Base-by-base conservation (phyloP, 2,888 invertebrate genomes). In the Hemithea aestivaria region DNA sequence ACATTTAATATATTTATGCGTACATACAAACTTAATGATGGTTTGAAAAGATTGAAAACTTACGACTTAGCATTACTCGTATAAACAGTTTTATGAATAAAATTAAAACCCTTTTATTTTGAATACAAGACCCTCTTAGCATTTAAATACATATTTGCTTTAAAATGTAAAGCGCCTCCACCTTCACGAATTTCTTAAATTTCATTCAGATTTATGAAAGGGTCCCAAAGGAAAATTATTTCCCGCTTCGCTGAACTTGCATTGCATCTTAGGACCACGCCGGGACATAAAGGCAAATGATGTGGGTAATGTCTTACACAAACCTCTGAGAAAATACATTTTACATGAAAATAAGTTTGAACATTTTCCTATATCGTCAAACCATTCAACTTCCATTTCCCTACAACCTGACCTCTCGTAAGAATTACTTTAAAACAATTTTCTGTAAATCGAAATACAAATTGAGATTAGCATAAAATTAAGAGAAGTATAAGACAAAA, bases 251-350 rank as follows among this genome's bases (percentile, higher is more conserved):
- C 43, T 57, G 55, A 53, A 48, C 49, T 45, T 53, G 53, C 55
- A 57, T 57, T 53, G 55, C 51, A 48, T 56, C 53, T 51, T 44
- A 51, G 49, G 46, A 54, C 47, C 43, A 44, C 48, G 45, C 38
- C 44, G 51, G 53, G 53, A 53, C 49, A 53, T 55, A 56, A 54
- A 54, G 46, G 56, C 52, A 55, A 56, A 58, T 55, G 58, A 53
- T 49, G 53, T 55, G 50, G 58, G 45, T 44, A 49, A 49, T 47
- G 48, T 44, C 40, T 45, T 47, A 32, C 40, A 38, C 45, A 34
- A 44, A 40, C 35, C 35, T 39, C 16, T 23, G 35, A 37, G 35
- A 35, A 41, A 47, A 52, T 45, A 25, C 10, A 29, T 27, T 34
- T 32, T 34, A 33, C 20, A 29, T 40, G 30, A 25, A 40, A 30